Evolutionary conservation across 2,113 vertebrate species (phyloP), one percentile per base, ranked within the genome.

Genomic region (Promerops cafer): DNA sequence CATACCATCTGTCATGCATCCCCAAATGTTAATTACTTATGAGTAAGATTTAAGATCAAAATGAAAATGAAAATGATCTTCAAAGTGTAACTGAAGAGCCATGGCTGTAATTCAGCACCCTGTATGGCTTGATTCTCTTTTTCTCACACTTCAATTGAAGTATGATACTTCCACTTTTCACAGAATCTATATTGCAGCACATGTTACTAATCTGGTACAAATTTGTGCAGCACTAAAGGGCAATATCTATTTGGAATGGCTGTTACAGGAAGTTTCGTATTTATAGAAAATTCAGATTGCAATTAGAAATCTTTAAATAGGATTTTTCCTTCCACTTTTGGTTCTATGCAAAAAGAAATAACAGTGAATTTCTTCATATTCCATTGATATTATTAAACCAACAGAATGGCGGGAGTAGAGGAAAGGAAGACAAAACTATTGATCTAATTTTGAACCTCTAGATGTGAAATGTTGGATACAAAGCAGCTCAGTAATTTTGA

Each of bases 1-100:
- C 33, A 35, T 76, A 45, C 82, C 93, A 96, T 96, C 95, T 96
- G 94, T 83, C 87, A 94, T 33, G 17, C 89, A 91, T 93, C 66
- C 83, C 75, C 68, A 95, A 95, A 97, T 95, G 93, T 95, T 97
- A 96, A 95, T 97, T 93, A 89, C 92, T 94, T 92, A 63, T 83
- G 71, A 94, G 50, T 83, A 82, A 91, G 87, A 88, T 76, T 85
- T 79, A 87, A 91, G 75, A 94, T 94, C 91, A 90, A 93, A 89
- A 93, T 91, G 72, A 93, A 91, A 96, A 94, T 93, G 78, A 85
- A 96, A 94, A 93, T 93, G 13, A 96, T 95, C 93, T 96, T 96
- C 84, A 94, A 91, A 94, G 75, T 81, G 83, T 79, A 87, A 74
- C 75, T 88, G 90, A 91, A 79, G 70, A 89, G 47, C 52, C 63